phyloP scores from a whole-genome alignment of 2,888 invertebrate species.

The Elmis aenea region DNA sequence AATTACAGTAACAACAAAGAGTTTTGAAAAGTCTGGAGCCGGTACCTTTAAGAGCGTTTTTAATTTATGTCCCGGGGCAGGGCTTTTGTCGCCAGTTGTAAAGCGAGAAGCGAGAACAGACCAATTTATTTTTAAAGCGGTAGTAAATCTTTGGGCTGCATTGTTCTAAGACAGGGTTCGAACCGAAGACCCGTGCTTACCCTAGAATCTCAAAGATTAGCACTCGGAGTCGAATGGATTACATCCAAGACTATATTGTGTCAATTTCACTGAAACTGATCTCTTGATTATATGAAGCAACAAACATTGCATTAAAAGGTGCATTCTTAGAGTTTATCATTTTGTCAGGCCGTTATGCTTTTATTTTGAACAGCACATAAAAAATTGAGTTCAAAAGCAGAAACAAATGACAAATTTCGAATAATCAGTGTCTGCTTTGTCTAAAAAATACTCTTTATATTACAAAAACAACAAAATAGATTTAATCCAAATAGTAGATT shows the following conservation, averaged over 20 bases:
- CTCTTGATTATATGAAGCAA: neutral
- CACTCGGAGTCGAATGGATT: conserved; percentile 19
- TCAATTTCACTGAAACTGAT: neutral
- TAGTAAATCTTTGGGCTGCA: conserved; percentile 35
- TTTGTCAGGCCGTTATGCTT: neutral
- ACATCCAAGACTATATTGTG: conserved; percentile 1
- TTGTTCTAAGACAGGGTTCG: conserved; percentile 36
- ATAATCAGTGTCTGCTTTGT: too few species aligned
- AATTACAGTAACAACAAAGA: conserved; percentile 3
- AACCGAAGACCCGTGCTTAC: conserved; percentile 29
- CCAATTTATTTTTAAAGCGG: conserved; percentile 40
- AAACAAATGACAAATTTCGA: too few species aligned
- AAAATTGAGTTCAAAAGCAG: too few species aligned
- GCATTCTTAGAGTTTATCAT: too few species aligned
- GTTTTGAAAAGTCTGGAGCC: conserved; percentile 6
- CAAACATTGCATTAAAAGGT: neutral
- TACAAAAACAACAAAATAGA: too few species aligned
- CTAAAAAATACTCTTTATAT: too few species aligned
- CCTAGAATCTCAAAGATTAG: conserved; percentile 32
- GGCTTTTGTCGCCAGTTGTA: conserved; percentile 40
- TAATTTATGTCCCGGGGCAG: conserved; percentile 37
- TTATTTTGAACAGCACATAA: neutral
- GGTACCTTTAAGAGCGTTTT: conserved; percentile 18
- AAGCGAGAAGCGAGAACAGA: conserved; percentile 35
- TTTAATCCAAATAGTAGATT: too few species aligned